Evolutionary conservation across 1,140 invertebrate species (phyloP).

Genomic region (Gerris buenoi): DNA sequence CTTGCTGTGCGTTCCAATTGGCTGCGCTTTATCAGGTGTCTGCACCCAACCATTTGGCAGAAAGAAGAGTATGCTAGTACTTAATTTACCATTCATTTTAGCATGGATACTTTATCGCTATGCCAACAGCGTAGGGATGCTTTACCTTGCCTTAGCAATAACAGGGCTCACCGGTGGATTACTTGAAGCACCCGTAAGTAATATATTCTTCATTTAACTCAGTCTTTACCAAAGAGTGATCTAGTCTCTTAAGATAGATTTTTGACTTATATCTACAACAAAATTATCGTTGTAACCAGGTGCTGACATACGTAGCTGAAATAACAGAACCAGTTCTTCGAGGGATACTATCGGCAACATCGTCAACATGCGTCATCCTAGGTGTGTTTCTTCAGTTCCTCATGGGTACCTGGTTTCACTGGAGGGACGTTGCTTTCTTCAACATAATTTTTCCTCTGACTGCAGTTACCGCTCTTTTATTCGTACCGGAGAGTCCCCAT

Average conservation of each 20-base stretch:
- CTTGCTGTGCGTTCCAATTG: constrained; percentile 55
- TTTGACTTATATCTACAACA: too few relatives aligned
- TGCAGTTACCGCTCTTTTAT: constrained; percentile 43
- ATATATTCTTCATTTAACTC: too few relatives aligned
- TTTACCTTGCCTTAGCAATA: constrained; percentile 48
- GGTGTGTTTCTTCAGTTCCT: constrained; percentile 45
- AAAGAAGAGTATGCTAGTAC: constrained; percentile 47
- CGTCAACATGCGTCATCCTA: constrained; percentile 51
- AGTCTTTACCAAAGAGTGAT: too few relatives aligned
- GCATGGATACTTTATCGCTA: constrained; percentile 56
- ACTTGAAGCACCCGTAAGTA: constrained; percentile 58
- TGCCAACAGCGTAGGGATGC: constrained; percentile 37
- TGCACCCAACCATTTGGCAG: constrained; percentile 51
- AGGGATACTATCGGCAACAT: constrained; percentile 53
- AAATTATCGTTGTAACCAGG: constrained; percentile 35
- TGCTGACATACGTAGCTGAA: constrained; percentile 63
- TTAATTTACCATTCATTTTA: constrained; percentile 51
- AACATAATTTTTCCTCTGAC: constrained; percentile 48
- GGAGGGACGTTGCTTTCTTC: constrained; percentile 50
- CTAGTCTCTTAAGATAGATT: too few relatives aligned
- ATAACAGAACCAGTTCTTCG: constrained; percentile 58
- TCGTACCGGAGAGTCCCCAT: constrained; percentile 61
- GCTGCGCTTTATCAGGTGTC: constrained; percentile 52
- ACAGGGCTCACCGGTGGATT: constrained; percentile 56
- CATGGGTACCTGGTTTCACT: constrained; percentile 47